Percentiles rank a stretch among this genome's conserved stretches.
Conservation (phyloP, 2,888 invertebrate species). For the Dysmachus trigonus region DNA sequence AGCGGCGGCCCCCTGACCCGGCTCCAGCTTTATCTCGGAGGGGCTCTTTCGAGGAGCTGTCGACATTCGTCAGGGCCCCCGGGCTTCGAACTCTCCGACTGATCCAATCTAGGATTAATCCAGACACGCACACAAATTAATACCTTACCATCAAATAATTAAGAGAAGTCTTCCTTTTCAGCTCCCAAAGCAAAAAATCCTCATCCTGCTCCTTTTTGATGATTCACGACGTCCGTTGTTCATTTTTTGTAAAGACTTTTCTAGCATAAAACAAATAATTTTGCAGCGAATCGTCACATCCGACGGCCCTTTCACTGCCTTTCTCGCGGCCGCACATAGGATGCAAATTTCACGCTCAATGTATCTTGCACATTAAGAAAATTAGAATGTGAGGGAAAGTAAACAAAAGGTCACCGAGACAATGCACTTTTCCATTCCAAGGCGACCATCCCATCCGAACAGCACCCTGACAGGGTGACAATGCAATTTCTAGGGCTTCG, state of each 20-base stretch:
- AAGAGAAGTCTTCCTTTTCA: neutral
- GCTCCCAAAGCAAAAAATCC: neutral
- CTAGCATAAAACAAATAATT: slow-evolving; percentile 2
- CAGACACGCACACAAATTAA: neutral
- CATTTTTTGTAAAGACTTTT: neutral
- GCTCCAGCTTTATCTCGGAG: neutral
- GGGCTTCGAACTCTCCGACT: neutral
- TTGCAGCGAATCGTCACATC: neutral
- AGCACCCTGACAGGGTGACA: neutral
- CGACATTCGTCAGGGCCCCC: neutral
- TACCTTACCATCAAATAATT: neutral
- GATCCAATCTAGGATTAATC: neutral
- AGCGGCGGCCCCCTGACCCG: slow-evolving; percentile 27
- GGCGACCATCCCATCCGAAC: neutral
- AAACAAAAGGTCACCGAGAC: slow-evolving; percentile 12
- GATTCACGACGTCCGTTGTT: neutral
- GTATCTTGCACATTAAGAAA: slow-evolving; percentile 47
- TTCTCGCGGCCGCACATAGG: neutral
- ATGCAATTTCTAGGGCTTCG: neutral
- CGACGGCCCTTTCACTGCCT: neutral
- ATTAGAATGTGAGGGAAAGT: slow-evolving; percentile 37
- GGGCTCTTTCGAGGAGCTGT: neutral
- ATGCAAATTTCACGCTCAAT: slow-evolving; percentile 46
- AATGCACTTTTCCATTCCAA: neutral
- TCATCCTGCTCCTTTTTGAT: neutral